Evolutionary conservation across 30 jellyfish, hydroid and myxozoan species (phyloP), one percentile per base, ranked within the genome.

Genomic region (Calvadosia cruxmelitensis): DNA sequence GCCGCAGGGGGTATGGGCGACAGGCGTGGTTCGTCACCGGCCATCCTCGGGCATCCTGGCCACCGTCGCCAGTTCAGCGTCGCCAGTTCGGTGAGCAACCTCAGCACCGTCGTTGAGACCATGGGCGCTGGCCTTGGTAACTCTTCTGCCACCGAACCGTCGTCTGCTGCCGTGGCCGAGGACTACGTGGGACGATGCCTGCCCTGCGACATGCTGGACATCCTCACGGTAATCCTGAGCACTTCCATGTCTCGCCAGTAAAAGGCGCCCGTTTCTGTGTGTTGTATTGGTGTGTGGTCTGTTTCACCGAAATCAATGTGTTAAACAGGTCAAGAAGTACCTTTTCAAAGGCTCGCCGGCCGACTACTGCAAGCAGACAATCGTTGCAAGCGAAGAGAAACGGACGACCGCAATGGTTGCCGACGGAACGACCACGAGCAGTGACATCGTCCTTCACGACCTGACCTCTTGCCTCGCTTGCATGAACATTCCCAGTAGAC

Each of bases 181-280:
- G 20, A 42, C 57, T 90, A 90, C 48, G 95, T 90, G 2, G 98
- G 98, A 35, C 67, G 98, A 13, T 82, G 95, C 64, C 50, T 81
- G 33, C 98, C 98, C 10, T 48, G 66, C 2, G 78, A 79, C 33
- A 71, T 90, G 53, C 66, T 73, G 50, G 95, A 90, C n/a, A 83
- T 90, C 35, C 68, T 90, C 29, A 72, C 84, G 84, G 98, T 90
- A 69, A 78, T 82, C 29, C 51, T 12, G 1, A 24, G 1, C 3
- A 16, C 48, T 36, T 16, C 35, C 25, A 57, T 68, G 20, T 68
- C 35, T 12, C 42, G 24, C 69, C 12, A 57, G 24, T 49, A 49
- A 49, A 49, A 49, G 15, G 15, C n/a, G 62, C n/a, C 28, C 28
- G 26, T 24, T 30, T 30, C 3, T 24, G 28, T 3, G 24, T 2